phyloP scores from a whole-genome alignment of 1,140 invertebrate species.

The Drosophila triauraria region DNA sequence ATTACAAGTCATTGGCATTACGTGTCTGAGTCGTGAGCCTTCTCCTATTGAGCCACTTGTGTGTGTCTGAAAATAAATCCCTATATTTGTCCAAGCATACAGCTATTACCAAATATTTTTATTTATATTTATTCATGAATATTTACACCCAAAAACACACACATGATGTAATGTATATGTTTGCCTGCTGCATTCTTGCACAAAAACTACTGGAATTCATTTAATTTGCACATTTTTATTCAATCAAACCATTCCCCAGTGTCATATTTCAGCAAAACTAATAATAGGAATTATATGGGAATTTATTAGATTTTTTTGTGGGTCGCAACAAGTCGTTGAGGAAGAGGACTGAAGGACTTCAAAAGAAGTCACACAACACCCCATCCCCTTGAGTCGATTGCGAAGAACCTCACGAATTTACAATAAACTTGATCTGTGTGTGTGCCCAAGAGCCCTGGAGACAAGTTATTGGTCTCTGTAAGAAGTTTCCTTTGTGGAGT shows the following conservation, averaged over 20 bases:
- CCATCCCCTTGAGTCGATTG: slow-evolving; percentile 13
- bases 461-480: background rate
- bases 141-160: background rate
- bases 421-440: slow-evolving; percentile 9
- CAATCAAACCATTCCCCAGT: slow-evolving; percentile 5
- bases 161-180: background rate
- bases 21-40: background rate
- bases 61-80: slow-evolving; percentile 1
- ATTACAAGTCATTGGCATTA: slow-evolving; percentile 5
- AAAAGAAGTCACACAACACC: slow-evolving; percentile 5
- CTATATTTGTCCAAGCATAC: background rate
- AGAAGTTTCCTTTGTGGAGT: background rate
- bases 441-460: too few species aligned
- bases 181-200: background rate
- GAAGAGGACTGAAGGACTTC: slow-evolving; percentile 6
- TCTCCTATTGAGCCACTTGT: background rate
- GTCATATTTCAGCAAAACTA: slow-evolving; percentile 20
- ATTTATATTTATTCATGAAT: background rate
- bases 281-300: background rate
- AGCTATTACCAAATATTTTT: background rate
- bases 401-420: background rate
- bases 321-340: slow-evolving; percentile 3
- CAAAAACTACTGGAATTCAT: background rate
- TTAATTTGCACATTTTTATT: background rate
- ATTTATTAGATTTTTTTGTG: slow-evolving; percentile 5